Base-by-base conservation (phyloP, 2,888 invertebrate genomes). In the Clunio marinus region DNA sequence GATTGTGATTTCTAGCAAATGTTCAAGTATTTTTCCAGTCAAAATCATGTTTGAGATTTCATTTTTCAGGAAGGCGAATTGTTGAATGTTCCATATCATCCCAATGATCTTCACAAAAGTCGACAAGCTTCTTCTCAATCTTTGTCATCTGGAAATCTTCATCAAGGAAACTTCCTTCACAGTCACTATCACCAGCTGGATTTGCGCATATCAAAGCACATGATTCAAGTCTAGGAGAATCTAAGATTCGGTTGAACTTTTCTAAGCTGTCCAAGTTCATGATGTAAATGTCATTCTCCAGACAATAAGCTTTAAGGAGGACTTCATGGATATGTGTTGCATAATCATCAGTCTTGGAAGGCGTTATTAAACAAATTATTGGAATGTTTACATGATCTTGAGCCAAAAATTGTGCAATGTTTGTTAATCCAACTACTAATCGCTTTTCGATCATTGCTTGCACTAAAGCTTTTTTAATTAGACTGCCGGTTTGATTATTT, bases 321-420 rank as follows among this genome's bases (percentile, higher is more conserved):
- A 89, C 89, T 75, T 88, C 87, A 74, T 89, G 89, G 82, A 90
- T 88, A 74, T 89, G 89, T 3, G 86, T 87, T 3, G 88, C 87
- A 27, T 88, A 85, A 76, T 90, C 89, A 2, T 86, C 88, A 35
- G 83, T 84, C 58, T 83, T 80, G 22, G 87, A 85, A 68, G 85
- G 84, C 1, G 88, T 85, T 22, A 89, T 82, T 51, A 89, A 78
- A 74, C 89, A 89, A 74, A 88, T 84, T 0, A 88, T 81, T 0
- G 86, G 85, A 37, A 35, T 15, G 5, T 86, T 84, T 69, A 84
- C 83, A 10, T 78, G 75, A 1, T 74, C 73, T 63, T 77, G 77
- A 46, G 78, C 75, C 4, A 79, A 73, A 68, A 76, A 75, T 59
- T 78, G 77, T 68, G 77, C 77, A 62, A 77, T 76, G 1, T 75